phyloP scores from a whole-genome alignment of 2,888 invertebrate genomes.

The Nymphalis polychloros region DNA sequence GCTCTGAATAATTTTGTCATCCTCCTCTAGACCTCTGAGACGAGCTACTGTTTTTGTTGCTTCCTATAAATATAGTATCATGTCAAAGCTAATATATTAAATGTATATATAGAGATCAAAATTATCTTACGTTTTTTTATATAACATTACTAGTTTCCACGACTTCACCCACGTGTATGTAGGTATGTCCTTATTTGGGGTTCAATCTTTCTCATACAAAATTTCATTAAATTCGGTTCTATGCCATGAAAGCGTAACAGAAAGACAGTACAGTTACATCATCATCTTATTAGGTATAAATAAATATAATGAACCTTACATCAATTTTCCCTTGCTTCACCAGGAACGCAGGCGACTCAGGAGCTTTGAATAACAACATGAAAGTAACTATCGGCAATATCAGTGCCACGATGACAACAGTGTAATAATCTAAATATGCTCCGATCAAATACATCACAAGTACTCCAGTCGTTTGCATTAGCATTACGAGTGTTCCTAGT shows the following conservation, averaged over 20 bases:
- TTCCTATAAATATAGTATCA: constrained; percentile 49
- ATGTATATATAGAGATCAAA: too few species aligned
- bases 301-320: constrained; percentile 46
- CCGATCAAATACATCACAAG: constrained; percentile 62
- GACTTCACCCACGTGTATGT: too few species aligned
- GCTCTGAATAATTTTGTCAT: constrained; percentile 53
- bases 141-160: too few species aligned
- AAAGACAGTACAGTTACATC: too few species aligned
- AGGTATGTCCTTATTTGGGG: too few species aligned
- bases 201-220: too few species aligned
- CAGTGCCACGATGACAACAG: constrained; percentile 53
- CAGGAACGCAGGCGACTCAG: constrained; percentile 69
- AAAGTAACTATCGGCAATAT: constrained; percentile 51
- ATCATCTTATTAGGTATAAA: too few species aligned
- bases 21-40: constrained; percentile 55
- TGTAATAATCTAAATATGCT: constrained; percentile 55
- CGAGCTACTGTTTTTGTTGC: constrained; percentile 56
- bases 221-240: too few species aligned
- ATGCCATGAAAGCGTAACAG: too few species aligned
- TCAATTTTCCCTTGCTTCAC: constrained; percentile 59
- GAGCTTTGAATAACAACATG: constrained; percentile 57
- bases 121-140: too few species aligned
- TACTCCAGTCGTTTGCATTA: constrained; percentile 58
- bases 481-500: constrained; percentile 54
- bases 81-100: too few species aligned